Conservation (phyloP, 2,888 invertebrate species). For the Leptinotarsa haldemani region DNA sequence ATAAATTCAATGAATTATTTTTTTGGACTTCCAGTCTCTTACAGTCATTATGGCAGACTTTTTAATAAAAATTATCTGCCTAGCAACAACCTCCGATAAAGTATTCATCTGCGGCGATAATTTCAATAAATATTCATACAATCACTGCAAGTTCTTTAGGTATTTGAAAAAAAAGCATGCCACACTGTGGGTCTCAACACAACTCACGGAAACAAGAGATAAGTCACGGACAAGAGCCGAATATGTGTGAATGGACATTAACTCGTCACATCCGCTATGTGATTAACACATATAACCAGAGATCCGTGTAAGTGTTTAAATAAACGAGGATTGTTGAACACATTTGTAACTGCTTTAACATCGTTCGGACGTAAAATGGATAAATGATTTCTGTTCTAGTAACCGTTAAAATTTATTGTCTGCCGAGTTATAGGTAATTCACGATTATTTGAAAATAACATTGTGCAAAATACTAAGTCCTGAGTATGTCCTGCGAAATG, state of each 20-base stretch:
- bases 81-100: too few species aligned
- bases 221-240: slow-evolving; percentile 3
- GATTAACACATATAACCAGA: slow-evolving; percentile 1
- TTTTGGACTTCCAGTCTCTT: too few species aligned
- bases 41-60: too few species aligned
- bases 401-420: neutral
- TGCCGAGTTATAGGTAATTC: neutral
- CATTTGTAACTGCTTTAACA: slow-evolving; percentile 7
- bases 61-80: too few species aligned
- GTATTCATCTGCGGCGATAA: too few species aligned
- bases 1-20: too few species aligned
- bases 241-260: slow-evolving; percentile 1
- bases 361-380: neutral
- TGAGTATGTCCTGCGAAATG: too few species aligned
- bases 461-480: too few species aligned
- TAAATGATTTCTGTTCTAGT: neutral
- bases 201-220: neutral
- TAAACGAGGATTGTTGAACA: neutral
- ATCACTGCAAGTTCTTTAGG: too few species aligned
- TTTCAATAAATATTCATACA: too few species aligned
- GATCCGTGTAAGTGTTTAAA: neutral
- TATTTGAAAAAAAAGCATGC: neutral
- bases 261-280: slow-evolving; percentile 6
- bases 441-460: neutral
- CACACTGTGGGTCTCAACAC: neutral